A percentile compares a stretch with the other conserved stretches of the same genome.
phyloP scores from a whole-genome alignment of 2,888 invertebrate species.

The Ormia ochracea region DNA sequence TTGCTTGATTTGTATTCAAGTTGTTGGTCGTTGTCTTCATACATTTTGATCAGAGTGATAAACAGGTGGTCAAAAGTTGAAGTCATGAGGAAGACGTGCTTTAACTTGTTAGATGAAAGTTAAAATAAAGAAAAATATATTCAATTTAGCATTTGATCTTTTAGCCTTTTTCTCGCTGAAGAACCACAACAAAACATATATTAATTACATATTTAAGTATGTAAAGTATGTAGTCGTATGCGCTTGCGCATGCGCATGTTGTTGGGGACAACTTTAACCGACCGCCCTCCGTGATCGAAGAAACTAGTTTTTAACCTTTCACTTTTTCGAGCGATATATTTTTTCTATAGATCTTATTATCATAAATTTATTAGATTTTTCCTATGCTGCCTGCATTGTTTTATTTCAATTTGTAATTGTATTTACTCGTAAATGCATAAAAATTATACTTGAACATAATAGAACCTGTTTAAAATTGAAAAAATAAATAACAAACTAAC shows the following conservation, averaged over 20 bases:
- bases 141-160: conserved; percentile 44
- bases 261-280: not conserved
- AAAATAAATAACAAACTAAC: conserved; percentile 9
- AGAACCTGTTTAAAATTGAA: conserved; percentile 56
- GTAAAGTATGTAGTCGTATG: not conserved
- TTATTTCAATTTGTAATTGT: conserved; percentile 35
- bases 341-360: conserved; percentile 8
- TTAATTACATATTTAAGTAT: conserved; percentile 18
- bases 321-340: conserved; percentile 44
- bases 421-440: not conserved
- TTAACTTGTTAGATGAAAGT: conserved; percentile 58
- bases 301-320: conserved; percentile 60
- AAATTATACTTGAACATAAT: not conserved
- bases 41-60: not conserved
- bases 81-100: conserved; percentile 31
- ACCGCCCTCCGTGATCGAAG: conserved; percentile 41
- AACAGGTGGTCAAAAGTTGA: conserved; percentile 50
- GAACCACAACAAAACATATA: conserved; percentile 2
- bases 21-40: not conserved
- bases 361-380: conserved; percentile 25
- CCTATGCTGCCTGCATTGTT: not conserved
- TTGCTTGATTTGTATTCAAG: not conserved
- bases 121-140: conserved; percentile 44
- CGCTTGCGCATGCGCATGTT: too few species aligned
- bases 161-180: conserved; percentile 13